phyloP scores from a whole-genome alignment of 2,113 vertebrate genomes.

The Cebus imitator region DNA sequence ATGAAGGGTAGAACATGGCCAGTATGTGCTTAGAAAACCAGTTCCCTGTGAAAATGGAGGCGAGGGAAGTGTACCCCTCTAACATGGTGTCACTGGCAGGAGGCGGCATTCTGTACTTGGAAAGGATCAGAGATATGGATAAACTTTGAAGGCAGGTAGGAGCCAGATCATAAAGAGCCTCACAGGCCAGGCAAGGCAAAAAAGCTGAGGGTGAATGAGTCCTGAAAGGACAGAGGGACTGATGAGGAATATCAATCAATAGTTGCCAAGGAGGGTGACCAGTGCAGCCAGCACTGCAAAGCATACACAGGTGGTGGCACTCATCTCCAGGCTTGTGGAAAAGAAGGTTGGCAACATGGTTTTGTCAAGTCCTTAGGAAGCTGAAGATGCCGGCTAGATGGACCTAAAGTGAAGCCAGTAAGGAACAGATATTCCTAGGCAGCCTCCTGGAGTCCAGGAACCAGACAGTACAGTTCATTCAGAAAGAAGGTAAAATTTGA shows the following conservation, averaged over 20 bases:
- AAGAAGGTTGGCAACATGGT: neutral
- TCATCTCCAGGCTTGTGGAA: neutral
- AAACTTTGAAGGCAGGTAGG: neutral
- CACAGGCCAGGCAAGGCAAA: neutral
- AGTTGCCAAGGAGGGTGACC: neutral
- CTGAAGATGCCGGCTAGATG: neutral
- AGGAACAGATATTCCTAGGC: neutral
- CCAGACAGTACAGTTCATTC: neutral
- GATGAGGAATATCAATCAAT: neutral
- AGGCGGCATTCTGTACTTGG: neutral
- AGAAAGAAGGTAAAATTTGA: neutral
- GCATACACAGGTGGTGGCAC: accelerated
- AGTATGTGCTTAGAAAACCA: neutral
- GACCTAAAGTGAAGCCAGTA: neutral
- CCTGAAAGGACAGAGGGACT: neutral
- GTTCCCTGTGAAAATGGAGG: neutral
- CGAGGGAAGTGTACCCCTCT: accelerated
- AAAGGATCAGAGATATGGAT: neutral
- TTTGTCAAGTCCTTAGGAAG: neutral
- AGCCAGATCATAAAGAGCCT: neutral
- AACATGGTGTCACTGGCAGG: neutral
- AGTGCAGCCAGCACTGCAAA: neutral
- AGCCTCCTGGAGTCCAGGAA: neutral
- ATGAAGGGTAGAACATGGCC: too few relatives aligned
- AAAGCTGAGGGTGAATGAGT: neutral